Percentiles rank a stretch among this genome's conserved stretches.
phyloP scores from a whole-genome alignment of 2,113 vertebrate genomes.

The Calyptomena viridis region DNA sequence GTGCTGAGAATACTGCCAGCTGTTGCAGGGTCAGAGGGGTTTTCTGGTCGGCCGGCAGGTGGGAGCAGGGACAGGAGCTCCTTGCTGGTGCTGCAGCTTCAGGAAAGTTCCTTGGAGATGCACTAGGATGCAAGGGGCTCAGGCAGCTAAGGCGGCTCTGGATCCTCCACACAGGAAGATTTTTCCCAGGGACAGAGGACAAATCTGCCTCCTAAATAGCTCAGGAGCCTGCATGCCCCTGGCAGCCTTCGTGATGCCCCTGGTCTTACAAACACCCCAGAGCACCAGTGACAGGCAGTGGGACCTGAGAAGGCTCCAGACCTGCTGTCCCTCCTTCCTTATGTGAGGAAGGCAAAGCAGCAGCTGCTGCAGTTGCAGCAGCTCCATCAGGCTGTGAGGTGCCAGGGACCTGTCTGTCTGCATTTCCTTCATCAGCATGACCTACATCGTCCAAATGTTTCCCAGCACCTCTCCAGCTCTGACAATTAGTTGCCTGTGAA shows the following conservation, averaged over 20 bases:
- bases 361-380: rapidly evolving
- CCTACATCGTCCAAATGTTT: background rate
- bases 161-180: background rate
- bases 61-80: background rate
- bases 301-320: rapidly evolving
- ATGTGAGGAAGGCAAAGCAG: background rate
- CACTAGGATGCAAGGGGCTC: background rate
- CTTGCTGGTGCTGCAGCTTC: background rate
- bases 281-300: background rate
- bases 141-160: rapidly evolving
- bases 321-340: background rate
- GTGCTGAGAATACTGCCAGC: background rate
- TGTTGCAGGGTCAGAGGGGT: background rate
- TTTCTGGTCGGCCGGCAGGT: background rate
- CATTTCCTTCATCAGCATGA: background rate
- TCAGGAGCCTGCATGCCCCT: background rate
- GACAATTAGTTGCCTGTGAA: background rate
- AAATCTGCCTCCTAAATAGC: background rate
- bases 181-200: background rate
- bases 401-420: background rate
- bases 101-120: background rate
- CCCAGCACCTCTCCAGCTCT: background rate
- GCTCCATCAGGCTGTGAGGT: rapidly evolving
- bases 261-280: background rate
- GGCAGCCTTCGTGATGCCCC: background rate